Base-by-base conservation (phyloP, 2,888 invertebrate genomes). In the Falcaria lacertinaria region DNA sequence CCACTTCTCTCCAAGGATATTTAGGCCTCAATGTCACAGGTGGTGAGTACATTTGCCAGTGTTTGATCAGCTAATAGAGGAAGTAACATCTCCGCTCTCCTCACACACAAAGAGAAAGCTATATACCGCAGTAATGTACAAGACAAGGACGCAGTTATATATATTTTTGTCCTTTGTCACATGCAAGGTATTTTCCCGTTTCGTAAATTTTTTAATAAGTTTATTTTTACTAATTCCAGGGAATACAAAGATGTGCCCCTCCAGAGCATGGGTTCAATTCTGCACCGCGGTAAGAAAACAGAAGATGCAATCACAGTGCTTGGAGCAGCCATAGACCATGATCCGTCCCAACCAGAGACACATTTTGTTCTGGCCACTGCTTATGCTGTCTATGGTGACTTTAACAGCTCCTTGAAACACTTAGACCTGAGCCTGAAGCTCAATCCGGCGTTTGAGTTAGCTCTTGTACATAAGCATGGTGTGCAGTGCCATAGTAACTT, bases 331-430 rank as follows among this genome's bases (percentile, higher is more conserved):
- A 89, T 94, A 8, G 94, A 95, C 64, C 93, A 95, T 59, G 91
- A 93, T 34, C 92, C 93, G 0, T 80, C 87, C 14, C 90, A 90
- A 57, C 81, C 91, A 2, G 78, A 90, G 34, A 91, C 91, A 51
- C 93, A 94, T 71, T 92, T 94, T 59, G 92, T 93, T 2, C 80
- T 96, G 11, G 95, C 92, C 5, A 94, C 94, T 69, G 92, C 94
- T 14, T 94, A 94, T 72, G 94, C 94, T 1, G 90, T 93, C 8
- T 57, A 91, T 19, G 92, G 92, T 0, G 94, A 95, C 49, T 95
- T 92, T 65, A 94, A 95, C 59, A 92, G 90, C 60, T 94, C 95
- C 0, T 77, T 94, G 44, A 73, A 64, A 45, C 81, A 86, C 56
- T 76, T 70, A 70, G 93, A 94, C 57, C 91, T 91, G 59, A 92